phyloP scores from a whole-genome alignment of 2,113 vertebrate genomes.

The Indicator maculatus region DNA sequence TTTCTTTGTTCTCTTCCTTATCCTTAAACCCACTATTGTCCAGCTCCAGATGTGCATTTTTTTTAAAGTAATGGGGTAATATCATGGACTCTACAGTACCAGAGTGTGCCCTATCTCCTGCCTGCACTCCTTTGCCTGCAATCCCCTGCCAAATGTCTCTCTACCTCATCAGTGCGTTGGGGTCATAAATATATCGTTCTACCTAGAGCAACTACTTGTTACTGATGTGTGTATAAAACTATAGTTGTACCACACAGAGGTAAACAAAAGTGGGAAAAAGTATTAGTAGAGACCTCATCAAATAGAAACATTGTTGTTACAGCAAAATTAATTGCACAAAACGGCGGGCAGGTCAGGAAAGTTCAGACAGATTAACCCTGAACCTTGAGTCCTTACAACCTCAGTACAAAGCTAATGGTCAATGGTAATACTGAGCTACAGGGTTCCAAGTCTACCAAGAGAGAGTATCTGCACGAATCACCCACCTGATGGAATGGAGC shows the following conservation, averaged over 20 bases:
- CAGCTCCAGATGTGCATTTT: not conserved
- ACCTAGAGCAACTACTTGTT: not conserved
- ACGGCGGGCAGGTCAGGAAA: not conserved
- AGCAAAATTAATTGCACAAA: not conserved
- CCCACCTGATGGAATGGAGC: not conserved
- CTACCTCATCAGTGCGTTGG: not conserved
- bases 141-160: not conserved
- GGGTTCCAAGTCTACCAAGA: not conserved
- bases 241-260: not conserved
- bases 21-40: accelerated
- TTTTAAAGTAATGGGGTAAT: not conserved
- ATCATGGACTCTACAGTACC: not conserved
- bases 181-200: not conserved
- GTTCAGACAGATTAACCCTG: not conserved
- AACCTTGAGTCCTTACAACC: not conserved
- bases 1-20: not conserved
- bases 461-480: not conserved
- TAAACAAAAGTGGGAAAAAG: not conserved
- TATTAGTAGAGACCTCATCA: not conserved
- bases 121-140: not conserved
- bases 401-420: not conserved
- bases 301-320: not conserved
- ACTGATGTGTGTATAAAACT: not conserved
- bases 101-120: not conserved
- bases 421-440: not conserved